phyloP scores from a whole-genome alignment of 2,113 vertebrate genomes.

The Cynopterus brachyotis region DNA sequence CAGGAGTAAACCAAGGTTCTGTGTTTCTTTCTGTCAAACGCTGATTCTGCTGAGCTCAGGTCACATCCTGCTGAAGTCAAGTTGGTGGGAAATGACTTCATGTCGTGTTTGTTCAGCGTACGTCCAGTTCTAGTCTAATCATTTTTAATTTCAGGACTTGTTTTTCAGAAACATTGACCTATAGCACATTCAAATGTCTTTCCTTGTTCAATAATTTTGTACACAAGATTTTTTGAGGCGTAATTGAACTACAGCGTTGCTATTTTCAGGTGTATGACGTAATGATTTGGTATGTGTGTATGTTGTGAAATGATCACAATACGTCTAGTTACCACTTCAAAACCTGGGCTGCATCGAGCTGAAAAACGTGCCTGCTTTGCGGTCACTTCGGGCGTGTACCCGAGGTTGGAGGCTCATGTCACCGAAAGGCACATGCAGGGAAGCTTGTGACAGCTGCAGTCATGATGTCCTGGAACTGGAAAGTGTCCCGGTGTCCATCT shows the following conservation, averaged over 20 bases:
- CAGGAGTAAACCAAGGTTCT: neutral
- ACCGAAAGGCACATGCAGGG: neutral
- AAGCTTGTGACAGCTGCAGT: neutral
- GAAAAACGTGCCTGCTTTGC: accelerated
- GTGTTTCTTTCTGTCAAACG: neutral
- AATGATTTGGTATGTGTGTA: neutral
- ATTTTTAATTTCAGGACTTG: neutral
- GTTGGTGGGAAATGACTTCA: neutral
- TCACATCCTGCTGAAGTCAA: neutral
- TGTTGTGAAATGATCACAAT: neutral
- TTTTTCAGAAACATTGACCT: neutral
- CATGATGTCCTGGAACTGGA: neutral
- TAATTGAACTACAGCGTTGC: neutral
- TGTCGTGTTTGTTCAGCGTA: neutral
- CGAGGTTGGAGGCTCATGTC: neutral
- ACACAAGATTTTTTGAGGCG: neutral
- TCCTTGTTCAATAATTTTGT: neutral
- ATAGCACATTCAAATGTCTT: neutral
- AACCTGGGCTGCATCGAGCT: neutral
- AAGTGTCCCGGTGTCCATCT: neutral
- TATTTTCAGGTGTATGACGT: neutral
- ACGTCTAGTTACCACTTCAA: neutral
- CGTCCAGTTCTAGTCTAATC: neutral
- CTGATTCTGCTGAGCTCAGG: neutral
- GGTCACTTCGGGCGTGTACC: neutral